Conservation (phyloP, 2,797 vertebrate species). For the Pelobates cultripes region DNA sequence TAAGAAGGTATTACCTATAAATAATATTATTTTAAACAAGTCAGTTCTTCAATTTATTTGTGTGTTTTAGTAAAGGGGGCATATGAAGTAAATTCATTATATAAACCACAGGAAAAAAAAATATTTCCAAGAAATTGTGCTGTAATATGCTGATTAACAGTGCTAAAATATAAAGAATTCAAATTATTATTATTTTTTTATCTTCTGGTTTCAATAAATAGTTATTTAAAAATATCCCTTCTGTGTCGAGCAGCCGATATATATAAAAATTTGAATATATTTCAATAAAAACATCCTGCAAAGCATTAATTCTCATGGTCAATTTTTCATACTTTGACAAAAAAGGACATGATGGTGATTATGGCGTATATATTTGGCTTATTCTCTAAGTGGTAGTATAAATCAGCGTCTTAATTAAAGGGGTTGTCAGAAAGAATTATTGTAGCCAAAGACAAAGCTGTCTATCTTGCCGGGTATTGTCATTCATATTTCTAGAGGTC, state of each 20-base stretch:
- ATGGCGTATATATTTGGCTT: conserved; percentile 46
- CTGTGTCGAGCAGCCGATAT: neutral
- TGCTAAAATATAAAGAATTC: too few relatives aligned
- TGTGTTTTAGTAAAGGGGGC: too few relatives aligned
- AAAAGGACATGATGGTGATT: neutral
- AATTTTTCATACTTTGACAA: neutral
- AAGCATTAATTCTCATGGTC: neutral
- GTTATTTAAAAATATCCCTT: neutral
- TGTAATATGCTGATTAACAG: too few relatives aligned
- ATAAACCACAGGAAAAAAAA: too few relatives aligned
- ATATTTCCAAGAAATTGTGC: too few relatives aligned
- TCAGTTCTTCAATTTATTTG: too few relatives aligned
- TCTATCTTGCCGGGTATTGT: conserved; percentile 36
- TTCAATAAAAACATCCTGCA: conserved; percentile 24
- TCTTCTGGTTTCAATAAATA: too few relatives aligned
- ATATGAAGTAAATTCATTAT: too few relatives aligned
- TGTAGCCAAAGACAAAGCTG: conserved; percentile 49
- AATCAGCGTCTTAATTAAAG: conserved; percentile 59
- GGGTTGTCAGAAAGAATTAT: conserved; percentile 52
- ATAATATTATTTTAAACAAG: too few relatives aligned
- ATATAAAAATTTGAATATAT: neutral
- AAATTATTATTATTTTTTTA: too few relatives aligned
- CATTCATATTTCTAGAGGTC: conserved; percentile 17
- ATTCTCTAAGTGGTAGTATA: conserved; percentile 45
- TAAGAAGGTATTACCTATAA: too few relatives aligned